Evolutionary conservation across 2,797 vertebrate species (phyloP).

Genomic region (Choloepus didactylus): DNA sequence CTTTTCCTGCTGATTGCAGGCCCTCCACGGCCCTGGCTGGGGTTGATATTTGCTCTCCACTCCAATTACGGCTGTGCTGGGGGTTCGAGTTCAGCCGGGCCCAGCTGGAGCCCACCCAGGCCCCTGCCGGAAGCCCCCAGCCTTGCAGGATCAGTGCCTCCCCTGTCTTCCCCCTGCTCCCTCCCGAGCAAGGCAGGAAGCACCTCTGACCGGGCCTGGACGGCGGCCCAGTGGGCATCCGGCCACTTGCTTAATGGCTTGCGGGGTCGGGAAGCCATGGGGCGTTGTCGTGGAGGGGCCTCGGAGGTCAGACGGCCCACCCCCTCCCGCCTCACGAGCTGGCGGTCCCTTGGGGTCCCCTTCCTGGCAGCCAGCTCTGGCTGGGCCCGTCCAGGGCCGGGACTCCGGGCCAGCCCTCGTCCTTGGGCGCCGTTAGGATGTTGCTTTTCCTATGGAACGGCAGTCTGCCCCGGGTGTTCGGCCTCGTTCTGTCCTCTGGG

Average conservation of each 20-base stretch:
- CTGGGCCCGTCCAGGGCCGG: background rate
- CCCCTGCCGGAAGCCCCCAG: background rate
- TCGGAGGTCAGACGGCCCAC: background rate
- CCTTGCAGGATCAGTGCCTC: background rate
- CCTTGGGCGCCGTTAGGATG: background rate
- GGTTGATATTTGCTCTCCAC: background rate
- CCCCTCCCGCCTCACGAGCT: background rate
- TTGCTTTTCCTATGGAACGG: background rate
- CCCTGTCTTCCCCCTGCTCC: background rate
- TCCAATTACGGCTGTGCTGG: background rate
- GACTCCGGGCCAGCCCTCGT: background rate
- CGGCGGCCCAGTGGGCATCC: slow-evolving; percentile 58
- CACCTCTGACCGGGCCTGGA: slow-evolving; percentile 71
- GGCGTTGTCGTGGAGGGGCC: slow-evolving; percentile 40
- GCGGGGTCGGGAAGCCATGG: slow-evolving; percentile 21
- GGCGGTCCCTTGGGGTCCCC: background rate
- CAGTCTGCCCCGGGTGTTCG: background rate
- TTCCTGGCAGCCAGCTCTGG: background rate
- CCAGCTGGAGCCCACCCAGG: background rate
- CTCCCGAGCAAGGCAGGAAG: slow-evolving; percentile 11
- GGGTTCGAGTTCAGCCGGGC: background rate
- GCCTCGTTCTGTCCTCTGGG: background rate
- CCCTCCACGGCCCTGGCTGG: background rate
- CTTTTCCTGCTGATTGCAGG: background rate
- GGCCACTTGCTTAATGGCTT: slow-evolving; percentile 60